Base-by-base conservation (phyloP, 2,113 vertebrate species). In the Alethe diademata region DNA sequence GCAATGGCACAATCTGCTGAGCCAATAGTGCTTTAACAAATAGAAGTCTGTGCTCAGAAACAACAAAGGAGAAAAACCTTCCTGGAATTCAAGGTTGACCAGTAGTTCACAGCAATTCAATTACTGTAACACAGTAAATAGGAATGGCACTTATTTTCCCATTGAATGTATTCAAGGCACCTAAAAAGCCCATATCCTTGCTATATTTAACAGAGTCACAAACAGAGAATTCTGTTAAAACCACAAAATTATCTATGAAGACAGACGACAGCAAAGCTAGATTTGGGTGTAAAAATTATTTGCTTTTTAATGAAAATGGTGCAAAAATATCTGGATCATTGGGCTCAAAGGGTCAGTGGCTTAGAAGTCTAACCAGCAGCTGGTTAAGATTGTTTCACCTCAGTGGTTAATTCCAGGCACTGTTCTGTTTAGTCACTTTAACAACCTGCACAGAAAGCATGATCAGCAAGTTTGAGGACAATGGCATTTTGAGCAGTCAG, bases 21-120 rank as follows among this genome's bases (percentile, higher is more conserved):
- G 78, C 19, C 56, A 88, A 84, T 79, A 67, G 33, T 70, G 50
- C 61, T 96, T 81, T 78, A 88, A 78, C 7, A 28, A 65, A 90
- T 76, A 62, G n/a, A 61, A 88, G 48, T 56, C 54, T 50, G 36
- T 48, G 74, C 75, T 81, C 56, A 71, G 61, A 78, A 91, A 76
- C 45, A 72, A 19, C 29, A 42, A 70, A 83, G 64, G 31, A 67
- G 57, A 87, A 89, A 88, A 74, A 47, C 5, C 40, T 87, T 88
- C 58, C 67, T 80, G 81, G 90, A 90, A 94, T 80, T 93, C 72
- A 96, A 61, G 64, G 81, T 83, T 97, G 78, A 80, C 75, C 83
- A 92, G 65, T 50, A 71, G 64, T 53, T 93, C 85, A 90, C 66
- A 95, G 43, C 47, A 86, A 90, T 90, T 84, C 53, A 88, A 93